phyloP scores from a whole-genome alignment of 2,797 vertebrate genomes.

The Aphelocoma californica region DNA sequence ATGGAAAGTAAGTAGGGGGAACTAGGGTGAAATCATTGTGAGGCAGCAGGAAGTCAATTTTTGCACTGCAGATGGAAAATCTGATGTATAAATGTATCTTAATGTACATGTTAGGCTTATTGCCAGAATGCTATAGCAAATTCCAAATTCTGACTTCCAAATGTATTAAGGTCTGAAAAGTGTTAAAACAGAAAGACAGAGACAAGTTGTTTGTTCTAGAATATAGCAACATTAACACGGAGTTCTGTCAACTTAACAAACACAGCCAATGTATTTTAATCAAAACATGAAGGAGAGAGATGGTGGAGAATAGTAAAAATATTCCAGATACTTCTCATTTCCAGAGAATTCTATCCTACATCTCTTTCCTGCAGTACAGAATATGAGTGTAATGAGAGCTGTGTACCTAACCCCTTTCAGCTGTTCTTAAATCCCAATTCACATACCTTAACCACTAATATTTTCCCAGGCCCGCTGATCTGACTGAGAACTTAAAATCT shows the following conservation, averaged over 20 bases:
- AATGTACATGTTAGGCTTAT: not conserved
- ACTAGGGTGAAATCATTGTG: not conserved
- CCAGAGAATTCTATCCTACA: not conserved
- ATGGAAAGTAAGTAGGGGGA: not conserved
- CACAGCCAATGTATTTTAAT: not conserved
- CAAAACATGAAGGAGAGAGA: not conserved
- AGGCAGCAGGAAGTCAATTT: not conserved
- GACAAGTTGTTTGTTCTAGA: not conserved
- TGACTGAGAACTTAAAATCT: not conserved
- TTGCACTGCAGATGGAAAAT: not conserved
- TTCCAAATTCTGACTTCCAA: not conserved
- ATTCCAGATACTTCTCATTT: not conserved
- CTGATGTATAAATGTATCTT: not conserved
- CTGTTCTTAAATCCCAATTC: not conserved
- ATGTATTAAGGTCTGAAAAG: not conserved
- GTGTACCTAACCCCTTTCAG: not conserved
- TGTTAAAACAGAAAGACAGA: not conserved
- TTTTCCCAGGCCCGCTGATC: not conserved
- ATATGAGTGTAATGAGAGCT: not conserved
- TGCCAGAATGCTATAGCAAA: not conserved
- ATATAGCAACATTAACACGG: not conserved
- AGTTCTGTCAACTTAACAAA: not conserved
- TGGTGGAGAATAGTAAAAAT: not conserved
- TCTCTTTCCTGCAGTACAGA: not conserved
- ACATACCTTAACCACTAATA: not conserved